Conservation (phyloP, 1,140 invertebrate genomes). For the Meloidogyne hapla region DNA sequence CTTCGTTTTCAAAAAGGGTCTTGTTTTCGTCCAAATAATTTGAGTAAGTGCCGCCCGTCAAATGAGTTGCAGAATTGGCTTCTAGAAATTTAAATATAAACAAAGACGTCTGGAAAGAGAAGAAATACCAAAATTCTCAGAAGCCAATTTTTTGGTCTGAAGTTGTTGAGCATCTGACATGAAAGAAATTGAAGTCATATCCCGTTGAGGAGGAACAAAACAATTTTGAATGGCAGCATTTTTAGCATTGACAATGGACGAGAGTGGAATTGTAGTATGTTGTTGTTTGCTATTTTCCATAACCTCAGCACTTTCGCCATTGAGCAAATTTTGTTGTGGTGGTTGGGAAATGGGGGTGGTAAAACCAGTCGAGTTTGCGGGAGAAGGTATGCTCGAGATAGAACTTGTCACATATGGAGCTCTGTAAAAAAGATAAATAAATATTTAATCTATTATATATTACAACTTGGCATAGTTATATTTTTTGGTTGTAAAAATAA, state of each 20-base stretch:
- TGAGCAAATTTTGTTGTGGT: background rate
- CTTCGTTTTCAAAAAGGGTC: conserved; percentile 12
- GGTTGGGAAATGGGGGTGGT: background rate
- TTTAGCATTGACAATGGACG: too few relatives aligned
- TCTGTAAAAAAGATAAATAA: background rate
- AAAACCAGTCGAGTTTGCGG: background rate
- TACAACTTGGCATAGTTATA: too few relatives aligned
- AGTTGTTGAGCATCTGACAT: background rate
- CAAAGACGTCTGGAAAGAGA: too few relatives aligned
- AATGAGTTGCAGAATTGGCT: background rate
- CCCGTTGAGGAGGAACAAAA: too few relatives aligned
- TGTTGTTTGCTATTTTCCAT: background rate
- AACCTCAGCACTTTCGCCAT: background rate
- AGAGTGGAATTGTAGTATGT: too few relatives aligned
- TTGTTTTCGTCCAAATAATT: conserved; percentile 5
- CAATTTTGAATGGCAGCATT: too few relatives aligned
- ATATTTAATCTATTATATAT: too few relatives aligned
- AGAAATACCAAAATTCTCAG: background rate
- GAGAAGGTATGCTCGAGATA: background rate
- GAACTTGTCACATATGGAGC: background rate
- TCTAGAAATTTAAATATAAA: too few relatives aligned
- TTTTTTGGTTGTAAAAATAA: too few relatives aligned
- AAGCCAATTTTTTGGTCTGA: background rate
- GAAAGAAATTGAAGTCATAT: background rate
- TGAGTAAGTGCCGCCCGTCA: background rate